Base-by-base conservation (phyloP, 2,888 invertebrate genomes). In the Limnephilus rhombicus region DNA sequence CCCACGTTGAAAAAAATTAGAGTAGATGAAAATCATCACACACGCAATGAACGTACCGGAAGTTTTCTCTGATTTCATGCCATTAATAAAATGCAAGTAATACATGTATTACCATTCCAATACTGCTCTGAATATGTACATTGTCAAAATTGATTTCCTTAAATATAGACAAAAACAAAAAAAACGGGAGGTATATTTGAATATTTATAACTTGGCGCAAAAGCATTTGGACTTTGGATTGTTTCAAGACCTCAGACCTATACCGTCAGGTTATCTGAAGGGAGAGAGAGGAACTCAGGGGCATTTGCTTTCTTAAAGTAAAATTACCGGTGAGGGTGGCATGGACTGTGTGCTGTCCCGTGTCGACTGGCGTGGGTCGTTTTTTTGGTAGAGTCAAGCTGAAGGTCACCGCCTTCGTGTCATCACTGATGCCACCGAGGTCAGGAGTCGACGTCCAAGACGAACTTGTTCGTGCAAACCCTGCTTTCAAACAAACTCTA, bases 381-480 rank as follows among this genome's bases (percentile, higher is more conserved):
- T 97, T 96, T 94, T 96, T 96, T 89, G 98, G 98, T 94, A 98
- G 95, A 94, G 97, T 97, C 93, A 98, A 95, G 95, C 97, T 98
- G 94, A 98, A 96, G 89, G 97, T 97, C 94, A 97, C 96, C 89
- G 97, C 97, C 94, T 97, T 97, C 92, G 97, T 96, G 94, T 96
- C 96, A 94, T 97, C 97, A 94, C 95, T 95, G 94, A 96, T 89
- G 95, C 94, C 97, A 93, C 97, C 97, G 95, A 98, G 96, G 95
- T 98, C 98, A 94, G 98, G 98, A 94, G 98, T 98, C 94, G 98
- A 98, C 94, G 98, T 98, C 98, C 98, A 98, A 94, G 98, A 97
- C 94, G 97, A 96, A 94, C 95, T 95, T 94, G 94, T 95, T 95
- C 94, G 95, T 94, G 94, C 96, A 94, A 96, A 95, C 94, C 96